Percentiles rank a stretch among this genome's conserved stretches.
Evolutionary conservation across 2,888 invertebrate species (phyloP).

Genomic region (Eilema caniola): DNA sequence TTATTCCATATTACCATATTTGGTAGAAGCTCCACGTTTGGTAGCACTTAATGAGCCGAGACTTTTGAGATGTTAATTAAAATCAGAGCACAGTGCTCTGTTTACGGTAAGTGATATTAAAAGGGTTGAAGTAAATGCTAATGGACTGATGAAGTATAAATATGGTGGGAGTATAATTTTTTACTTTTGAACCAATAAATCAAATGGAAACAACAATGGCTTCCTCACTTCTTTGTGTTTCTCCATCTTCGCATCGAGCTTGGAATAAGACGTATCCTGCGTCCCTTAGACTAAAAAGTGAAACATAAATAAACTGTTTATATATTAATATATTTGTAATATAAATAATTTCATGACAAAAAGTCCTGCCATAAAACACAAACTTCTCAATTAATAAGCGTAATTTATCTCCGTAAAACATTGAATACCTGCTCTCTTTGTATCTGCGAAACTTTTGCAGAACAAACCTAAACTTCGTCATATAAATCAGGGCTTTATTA

Average conservation of each 20-base stretch:
- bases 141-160: background rate
- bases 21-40: background rate
- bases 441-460: constrained; percentile 18
- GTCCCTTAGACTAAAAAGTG: background rate
- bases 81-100: background rate
- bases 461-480: constrained; percentile 26
- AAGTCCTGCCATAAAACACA: constrained; percentile 6
- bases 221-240: background rate
- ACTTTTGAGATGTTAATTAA: background rate
- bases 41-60: background rate
- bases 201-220: background rate
- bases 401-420: constrained; percentile 27
- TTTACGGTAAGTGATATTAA: background rate
- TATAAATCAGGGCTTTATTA: constrained; percentile 35
- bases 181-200: background rate
- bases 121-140: background rate
- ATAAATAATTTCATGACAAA: background rate
- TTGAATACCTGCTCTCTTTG: constrained; percentile 29
- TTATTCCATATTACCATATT: background rate
- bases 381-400: constrained; percentile 15
- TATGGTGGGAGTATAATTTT: background rate
- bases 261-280: background rate
- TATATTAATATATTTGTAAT: background rate
- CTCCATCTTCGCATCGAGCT: background rate
- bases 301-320: background rate